These are phyloP conservation scores for Plumapathes pennacea DNA, from an alignment of 92 coral and sea anemone genomes.

Conservation along the genomic window DNA sequence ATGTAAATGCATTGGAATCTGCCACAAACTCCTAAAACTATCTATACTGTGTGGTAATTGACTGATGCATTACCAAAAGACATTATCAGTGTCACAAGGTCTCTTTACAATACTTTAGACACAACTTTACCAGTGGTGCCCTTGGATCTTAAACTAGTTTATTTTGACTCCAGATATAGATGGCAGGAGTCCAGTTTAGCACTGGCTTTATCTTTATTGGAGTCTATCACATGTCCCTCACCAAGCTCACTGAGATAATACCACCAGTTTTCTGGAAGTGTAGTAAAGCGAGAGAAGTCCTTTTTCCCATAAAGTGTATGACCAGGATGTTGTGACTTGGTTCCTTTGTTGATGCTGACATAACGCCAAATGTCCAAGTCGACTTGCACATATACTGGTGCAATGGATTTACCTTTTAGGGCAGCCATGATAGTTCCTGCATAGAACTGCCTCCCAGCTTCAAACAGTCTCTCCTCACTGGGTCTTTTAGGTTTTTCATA, in stretches of 20 bases:
- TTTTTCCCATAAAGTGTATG: not conserved
- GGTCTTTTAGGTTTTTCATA: not conserved
- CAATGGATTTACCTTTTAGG: conserved; percentile 15
- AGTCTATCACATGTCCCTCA: conserved; percentile 42
- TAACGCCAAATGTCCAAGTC: not conserved
- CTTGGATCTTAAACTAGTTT: conserved; percentile 5
- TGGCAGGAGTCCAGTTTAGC: conserved; percentile 12
- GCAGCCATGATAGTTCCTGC: conserved; percentile 26
- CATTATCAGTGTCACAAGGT: not conserved
- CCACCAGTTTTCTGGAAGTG: conserved; percentile 51
- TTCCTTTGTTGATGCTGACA: not conserved
- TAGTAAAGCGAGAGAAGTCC: conserved; percentile 3
- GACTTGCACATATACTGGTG: conserved; percentile 28
- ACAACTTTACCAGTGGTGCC: not conserved
- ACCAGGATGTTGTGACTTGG: not conserved
- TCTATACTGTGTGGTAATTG: too few relatives aligned
- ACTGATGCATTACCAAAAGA: not conserved
- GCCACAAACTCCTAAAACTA: too few relatives aligned
- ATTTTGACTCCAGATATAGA: conserved; percentile 2
- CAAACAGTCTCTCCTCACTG: conserved; percentile 26
- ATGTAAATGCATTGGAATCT: too few relatives aligned
- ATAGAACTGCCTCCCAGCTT: conserved; percentile 20
- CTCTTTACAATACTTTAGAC: not conserved
- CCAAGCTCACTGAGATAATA: conserved; percentile 50
- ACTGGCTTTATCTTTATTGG: conserved; percentile 17